Evolutionary conservation across 2,797 vertebrate genomes (phyloP), one percentile per base, ranked within the genome.

Genomic region (Lithobates pipiens): DNA sequence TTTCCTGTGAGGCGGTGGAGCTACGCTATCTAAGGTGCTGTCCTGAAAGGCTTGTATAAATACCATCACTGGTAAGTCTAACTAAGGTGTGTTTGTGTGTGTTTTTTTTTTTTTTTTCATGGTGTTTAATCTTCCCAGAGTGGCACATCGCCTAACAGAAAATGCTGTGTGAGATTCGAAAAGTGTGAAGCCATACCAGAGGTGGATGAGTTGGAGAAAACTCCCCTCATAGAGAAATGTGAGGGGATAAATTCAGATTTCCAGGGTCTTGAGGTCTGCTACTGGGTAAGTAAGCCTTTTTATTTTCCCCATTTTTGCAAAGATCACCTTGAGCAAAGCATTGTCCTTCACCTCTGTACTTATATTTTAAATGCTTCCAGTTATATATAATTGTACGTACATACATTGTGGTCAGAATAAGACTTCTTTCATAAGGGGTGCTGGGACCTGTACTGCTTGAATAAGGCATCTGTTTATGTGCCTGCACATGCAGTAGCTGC

Each of bases 281-380:
- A 93, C 88, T 96, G 96, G 97, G 97, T 98, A 92, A 94, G 93
- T 34, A 10, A 57, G 16, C 34, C 16, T 32, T 72, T 6, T n/a
- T n/a, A 5, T 23, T 21, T 61, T 5, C 54, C 21, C 2, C 21
- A 8, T 61, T 61, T n/a, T 1, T 23, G 21, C 18, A 21, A 0
- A 23, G 54, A 23, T n/a, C 21, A 1, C 21, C 10, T 23, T 8
- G 21, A 11, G 21, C 18, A 61, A 23, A 61, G 1, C 21, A 23
- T 23, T 61, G 5, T n/a, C 54, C 5, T 16, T 5, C 4, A 23
- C 54, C 6, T 9, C 29, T 72, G 21, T 5, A 34, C 16, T n/a
- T 80, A 21, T 13, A 10, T 13, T 29, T 61, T 44, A 21, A 42
- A 68, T 13, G 16, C 18, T 54, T 27, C 3, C 57, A 57, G 39